Base-by-base conservation (phyloP, 2,113 vertebrate species). In the Psittacara wagleri region DNA sequence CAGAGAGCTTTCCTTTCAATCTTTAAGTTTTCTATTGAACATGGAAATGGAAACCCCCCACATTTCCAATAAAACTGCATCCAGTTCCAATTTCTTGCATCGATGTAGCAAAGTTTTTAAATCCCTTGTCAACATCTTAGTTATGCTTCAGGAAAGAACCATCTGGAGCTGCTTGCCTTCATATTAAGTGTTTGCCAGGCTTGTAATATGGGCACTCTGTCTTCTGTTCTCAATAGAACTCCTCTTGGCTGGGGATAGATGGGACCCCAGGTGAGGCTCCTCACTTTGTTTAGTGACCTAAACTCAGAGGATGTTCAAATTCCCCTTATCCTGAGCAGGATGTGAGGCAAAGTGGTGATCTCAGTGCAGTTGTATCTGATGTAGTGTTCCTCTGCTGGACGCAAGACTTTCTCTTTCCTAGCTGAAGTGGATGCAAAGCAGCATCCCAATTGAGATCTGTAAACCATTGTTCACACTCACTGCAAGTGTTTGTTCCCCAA, bases 111-210 rank as follows among this genome's bases (percentile, higher is more conserved):
- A 96, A 94, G 79, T 93, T 95, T 96, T 96, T 67, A 93, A 96
- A 97, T 92, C 92, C 91, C 86, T 94, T 88, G 92, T 96, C 92
- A 90, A 90, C 10, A 24, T 93, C 93, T 96, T 94, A 95, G 93
- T 93, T 94, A 90, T 95, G 87, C 82, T 96, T 94, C 88, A 90
- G 0, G 72, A 90, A 94, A 82, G 76, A 96, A 61, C 90, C 93
- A 90, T 87, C 90, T 94, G 51, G 82, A 95, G 84, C 85, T 91
- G 68, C 88, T 94, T 46, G 68, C 64, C 78, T 83, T 91, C 0
- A 0, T 62, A 81, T 80, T 94, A 85, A 93, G 68, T 46, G 37
- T 55, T 93, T 88, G 48, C 72, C 62, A 24, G 92, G 55, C 51
- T 86, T 69, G 75, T 79, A 62, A 57, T 27, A 49, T 1, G 15